These are phyloP conservation scores for Dipodomys stephensi DNA, from an alignment of 2,113 vertebrate genomes.

Conservation along the genomic window DNA sequence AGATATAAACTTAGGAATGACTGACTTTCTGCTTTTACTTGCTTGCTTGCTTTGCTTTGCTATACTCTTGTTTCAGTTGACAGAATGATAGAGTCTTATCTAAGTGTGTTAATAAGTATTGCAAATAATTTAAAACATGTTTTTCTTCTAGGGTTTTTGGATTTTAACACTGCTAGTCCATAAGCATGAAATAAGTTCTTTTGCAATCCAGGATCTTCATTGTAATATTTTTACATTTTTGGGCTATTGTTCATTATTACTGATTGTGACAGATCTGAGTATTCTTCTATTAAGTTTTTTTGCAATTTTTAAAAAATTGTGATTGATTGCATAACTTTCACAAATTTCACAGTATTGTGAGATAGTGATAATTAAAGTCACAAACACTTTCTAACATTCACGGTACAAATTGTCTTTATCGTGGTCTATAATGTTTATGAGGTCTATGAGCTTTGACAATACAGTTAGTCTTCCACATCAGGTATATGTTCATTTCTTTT, in stretches of 20 bases:
- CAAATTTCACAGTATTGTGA: too few species aligned
- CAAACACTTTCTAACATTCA: too few species aligned
- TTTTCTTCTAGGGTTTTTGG: constrained; percentile 43
- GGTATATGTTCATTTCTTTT: too few species aligned
- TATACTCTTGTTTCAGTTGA: constrained; percentile 15
- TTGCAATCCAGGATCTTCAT: not conserved
- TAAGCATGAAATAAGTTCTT: constrained; percentile 15
- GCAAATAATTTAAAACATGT: constrained; percentile 22
- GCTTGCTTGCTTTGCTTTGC: not conserved
- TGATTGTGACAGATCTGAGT: not conserved
- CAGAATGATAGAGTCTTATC: not conserved
- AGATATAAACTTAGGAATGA: not conserved
- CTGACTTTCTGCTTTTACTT: not conserved
- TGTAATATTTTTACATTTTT: not conserved
- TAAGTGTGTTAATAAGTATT: constrained; percentile 56
- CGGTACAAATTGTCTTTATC: too few species aligned
- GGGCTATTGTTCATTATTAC: not conserved
- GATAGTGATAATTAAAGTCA: too few species aligned
- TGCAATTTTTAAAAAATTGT: too few species aligned
- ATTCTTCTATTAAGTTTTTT: not conserved
- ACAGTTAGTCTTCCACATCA: too few species aligned
- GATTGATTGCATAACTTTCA: too few species aligned
- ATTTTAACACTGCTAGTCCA: not conserved
- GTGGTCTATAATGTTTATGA: too few species aligned
- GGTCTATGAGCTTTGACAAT: too few species aligned